Percentiles rank a stretch among this genome's conserved stretches.
Evolutionary conservation across 2,113 vertebrate genomes (phyloP).

Genomic region (Sturnira hondurensis): DNA sequence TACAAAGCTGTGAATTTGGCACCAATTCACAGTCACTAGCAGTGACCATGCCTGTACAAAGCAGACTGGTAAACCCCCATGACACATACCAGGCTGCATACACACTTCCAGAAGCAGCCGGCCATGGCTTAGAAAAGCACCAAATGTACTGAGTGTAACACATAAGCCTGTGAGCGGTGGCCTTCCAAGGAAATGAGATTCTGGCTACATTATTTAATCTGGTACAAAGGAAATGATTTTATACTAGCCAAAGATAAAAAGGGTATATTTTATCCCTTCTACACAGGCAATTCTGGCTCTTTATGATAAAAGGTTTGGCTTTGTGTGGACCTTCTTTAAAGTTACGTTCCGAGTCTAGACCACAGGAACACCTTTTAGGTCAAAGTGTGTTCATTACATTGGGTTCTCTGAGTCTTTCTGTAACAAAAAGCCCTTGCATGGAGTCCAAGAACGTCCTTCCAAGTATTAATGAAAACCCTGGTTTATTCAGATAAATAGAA

Average conservation of each 20-base stretch:
- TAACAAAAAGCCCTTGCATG: conserved; percentile 4
- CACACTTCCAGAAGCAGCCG: neutral
- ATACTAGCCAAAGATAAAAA: neutral
- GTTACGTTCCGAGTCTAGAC: neutral
- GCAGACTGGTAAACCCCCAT: neutral
- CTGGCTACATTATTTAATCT: neutral
- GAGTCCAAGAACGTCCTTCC: neutral
- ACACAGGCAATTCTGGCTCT: neutral
- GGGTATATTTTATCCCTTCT: neutral
- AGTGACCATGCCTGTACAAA: neutral
- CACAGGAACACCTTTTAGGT: neutral
- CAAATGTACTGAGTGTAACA: neutral
- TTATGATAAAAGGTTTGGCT: neutral
- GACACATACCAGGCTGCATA: neutral
- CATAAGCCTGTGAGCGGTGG: neutral
- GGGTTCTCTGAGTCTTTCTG: neutral
- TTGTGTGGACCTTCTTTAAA: neutral
- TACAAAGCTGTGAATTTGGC: neutral
- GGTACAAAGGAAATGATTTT: neutral
- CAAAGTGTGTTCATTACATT: neutral
- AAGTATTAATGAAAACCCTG: neutral
- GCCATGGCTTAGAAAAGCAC: neutral
- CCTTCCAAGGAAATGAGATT: conserved; percentile 29
- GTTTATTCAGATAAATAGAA: conserved; percentile 14
- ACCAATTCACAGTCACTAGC: neutral